Evolutionary conservation across 1,140 invertebrate species (phyloP).

Genomic region (Metaphire vulgaris): DNA sequence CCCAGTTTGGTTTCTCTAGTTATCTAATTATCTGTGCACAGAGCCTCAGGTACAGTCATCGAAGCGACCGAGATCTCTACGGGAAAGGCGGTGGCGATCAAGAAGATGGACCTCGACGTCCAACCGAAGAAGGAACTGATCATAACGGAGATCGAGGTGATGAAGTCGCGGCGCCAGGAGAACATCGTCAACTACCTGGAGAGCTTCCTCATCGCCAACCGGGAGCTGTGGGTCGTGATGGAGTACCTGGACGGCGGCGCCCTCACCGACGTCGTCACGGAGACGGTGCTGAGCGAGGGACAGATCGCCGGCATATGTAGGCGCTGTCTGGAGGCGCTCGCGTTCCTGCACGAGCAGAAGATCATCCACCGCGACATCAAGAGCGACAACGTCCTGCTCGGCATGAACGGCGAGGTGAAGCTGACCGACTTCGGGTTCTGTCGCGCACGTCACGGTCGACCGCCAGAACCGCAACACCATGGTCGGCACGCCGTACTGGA

Average conservation of each 20-base stretch:
- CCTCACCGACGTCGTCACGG: constrained; percentile 57
- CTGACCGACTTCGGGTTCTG: constrained; percentile 54
- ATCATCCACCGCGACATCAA: constrained; percentile 32
- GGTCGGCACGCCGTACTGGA: constrained; percentile 48
- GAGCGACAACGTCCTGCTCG: constrained; percentile 30
- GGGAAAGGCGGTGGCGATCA: constrained; percentile 53
- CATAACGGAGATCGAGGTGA: constrained; percentile 55
- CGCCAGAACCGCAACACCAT: constrained; percentile 48
- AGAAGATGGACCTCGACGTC: constrained; percentile 55
- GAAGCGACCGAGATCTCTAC: constrained; percentile 45
- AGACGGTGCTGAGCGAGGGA: constrained; percentile 61
- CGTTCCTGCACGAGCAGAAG: constrained; percentile 26
- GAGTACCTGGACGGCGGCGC: constrained; percentile 57
- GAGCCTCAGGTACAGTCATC: constrained; percentile 55
- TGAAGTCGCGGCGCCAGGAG: constrained; percentile 46
- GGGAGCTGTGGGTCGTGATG: constrained; percentile 67
- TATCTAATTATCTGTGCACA: constrained; percentile 34
- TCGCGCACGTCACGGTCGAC: constrained; percentile 44
- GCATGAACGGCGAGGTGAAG: constrained; percentile 41
- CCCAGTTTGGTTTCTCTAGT: too few species aligned
- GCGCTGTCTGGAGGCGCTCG: constrained; percentile 55
- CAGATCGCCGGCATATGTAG: constrained; percentile 94
- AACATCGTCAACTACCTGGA: constrained; percentile 71
- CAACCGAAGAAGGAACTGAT: constrained; percentile 58
- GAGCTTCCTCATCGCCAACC: constrained; percentile 77